phyloP scores from a whole-genome alignment of 2,113 vertebrate species.

The Xenopus laevis region DNA sequence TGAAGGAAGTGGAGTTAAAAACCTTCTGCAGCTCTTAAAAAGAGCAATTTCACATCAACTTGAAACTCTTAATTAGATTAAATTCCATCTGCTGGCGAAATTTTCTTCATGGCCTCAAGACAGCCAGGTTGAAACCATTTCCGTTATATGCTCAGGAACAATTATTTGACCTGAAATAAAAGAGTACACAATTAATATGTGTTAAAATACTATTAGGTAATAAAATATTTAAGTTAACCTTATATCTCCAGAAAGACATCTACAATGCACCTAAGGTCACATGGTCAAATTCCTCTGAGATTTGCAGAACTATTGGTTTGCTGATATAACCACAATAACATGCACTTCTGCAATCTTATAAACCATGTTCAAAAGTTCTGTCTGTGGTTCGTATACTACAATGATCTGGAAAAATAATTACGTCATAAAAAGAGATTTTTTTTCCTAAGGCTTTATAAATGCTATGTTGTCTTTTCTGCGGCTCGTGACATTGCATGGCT shows the following conservation, averaged over 20 bases:
- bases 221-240: background rate
- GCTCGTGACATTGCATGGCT: background rate
- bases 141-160: slow-evolving; percentile 14
- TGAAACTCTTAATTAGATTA: slow-evolving; percentile 36
- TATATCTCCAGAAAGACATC: background rate
- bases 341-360: slow-evolving; percentile 32
- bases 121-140: slow-evolving; percentile 6
- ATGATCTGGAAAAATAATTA: slow-evolving; percentile 6
- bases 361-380: background rate
- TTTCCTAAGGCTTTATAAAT: background rate
- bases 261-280: slow-evolving; percentile 12
- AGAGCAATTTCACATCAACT: slow-evolving; percentile 35
- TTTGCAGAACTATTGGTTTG: slow-evolving; percentile 32
- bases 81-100: slow-evolving; percentile 53
- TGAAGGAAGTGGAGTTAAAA: slow-evolving; percentile 47
- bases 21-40: slow-evolving; percentile 31
- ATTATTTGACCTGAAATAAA: slow-evolving; percentile 5
- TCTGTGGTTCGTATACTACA: slow-evolving; percentile 16
- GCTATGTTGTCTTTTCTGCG: no score
- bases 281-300: slow-evolving; percentile 3
- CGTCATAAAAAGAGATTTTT: slow-evolving; percentile 6
- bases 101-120: background rate
- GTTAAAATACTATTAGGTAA: no score
- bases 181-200: background rate
- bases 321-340: slow-evolving; percentile 33